Conservation (phyloP, 2,888 invertebrate species). For the Embidobia sp. region DNA sequence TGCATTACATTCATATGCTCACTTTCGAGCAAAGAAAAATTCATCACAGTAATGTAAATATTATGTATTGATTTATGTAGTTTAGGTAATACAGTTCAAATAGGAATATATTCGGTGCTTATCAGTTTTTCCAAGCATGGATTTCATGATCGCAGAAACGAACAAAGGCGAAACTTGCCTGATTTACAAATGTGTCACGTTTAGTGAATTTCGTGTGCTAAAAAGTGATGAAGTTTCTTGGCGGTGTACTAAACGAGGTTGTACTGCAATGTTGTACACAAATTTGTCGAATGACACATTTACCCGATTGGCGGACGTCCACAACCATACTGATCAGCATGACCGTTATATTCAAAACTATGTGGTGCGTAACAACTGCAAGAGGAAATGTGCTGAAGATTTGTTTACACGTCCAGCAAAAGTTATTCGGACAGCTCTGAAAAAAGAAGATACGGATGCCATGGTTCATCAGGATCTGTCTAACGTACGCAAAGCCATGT, state of each 20-base stretch:
- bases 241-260: neutral
- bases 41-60: too few species aligned
- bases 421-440: neutral
- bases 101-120: too few species aligned
- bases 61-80: too few species aligned
- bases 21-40: too few species aligned
- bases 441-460: neutral
- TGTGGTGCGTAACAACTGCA: too few species aligned
- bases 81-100: too few species aligned
- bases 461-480: slow-evolving; percentile 3
- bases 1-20: too few species aligned
- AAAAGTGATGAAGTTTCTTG: neutral
- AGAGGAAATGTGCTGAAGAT: too few species aligned
- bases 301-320: neutral
- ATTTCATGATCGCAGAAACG: neutral
- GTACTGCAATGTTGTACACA: neutral
- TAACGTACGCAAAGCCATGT: neutral
- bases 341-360: neutral
- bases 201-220: neutral
- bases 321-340: neutral
- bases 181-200: neutral
- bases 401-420: too few species aligned
- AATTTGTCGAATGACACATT: neutral
- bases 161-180: neutral
- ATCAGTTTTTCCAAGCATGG: too few species aligned